Base-by-base conservation (phyloP, 2,888 invertebrate genomes). In the Athrips mouffetella region DNA sequence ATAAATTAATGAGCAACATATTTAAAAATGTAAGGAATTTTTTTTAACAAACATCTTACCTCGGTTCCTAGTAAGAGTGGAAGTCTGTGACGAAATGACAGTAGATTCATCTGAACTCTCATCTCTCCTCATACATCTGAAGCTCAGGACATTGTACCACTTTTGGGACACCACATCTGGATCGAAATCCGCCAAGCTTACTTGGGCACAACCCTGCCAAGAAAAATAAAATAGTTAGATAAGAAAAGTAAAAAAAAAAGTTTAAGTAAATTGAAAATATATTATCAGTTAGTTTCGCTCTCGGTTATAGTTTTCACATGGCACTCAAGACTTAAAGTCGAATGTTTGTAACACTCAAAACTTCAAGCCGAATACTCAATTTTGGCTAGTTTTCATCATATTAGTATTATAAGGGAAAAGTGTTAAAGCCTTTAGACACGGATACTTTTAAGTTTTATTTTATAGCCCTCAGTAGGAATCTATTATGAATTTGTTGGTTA, bases 41-140 rank as follows among this genome's bases (percentile, higher is more conserved):
- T n/a, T n/a, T n/a, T n/a, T n/a, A n/a, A n/a, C n/a, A n/a, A n/a
- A 11, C 15, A 45, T 58, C 73, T 86, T 67, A 80, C 90, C 92
- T 90, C 94, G 94, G 82, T 96, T 98, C 66, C 98, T 91, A 13
- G 98, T 98, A 20, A 98, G 89, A 0, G 98, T 98, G 1, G 98
- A 98, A 0, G 98, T 97, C 79, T 98, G 98, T 8, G 98, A 98
- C 2, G 98, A 96, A 61, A 98, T 98, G 57, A 98, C 96, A 0
- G 98, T 98, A 15, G 97, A 97, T 76, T 98, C 98, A 75, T 98
- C 98, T 18, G 97, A 97, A 62, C 97, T 98, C 77, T 98, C 98
- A 72, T 98, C 98, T 73, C 94, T 85, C 31, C 84, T 70, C 77
- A 85, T 80, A 59, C 80, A 80, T 20, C 81, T 71, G 63, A 82